Percentiles rank a stretch among this genome's conserved stretches.
Conservation (phyloP, 2,888 invertebrate species). For the Tachina fera region DNA sequence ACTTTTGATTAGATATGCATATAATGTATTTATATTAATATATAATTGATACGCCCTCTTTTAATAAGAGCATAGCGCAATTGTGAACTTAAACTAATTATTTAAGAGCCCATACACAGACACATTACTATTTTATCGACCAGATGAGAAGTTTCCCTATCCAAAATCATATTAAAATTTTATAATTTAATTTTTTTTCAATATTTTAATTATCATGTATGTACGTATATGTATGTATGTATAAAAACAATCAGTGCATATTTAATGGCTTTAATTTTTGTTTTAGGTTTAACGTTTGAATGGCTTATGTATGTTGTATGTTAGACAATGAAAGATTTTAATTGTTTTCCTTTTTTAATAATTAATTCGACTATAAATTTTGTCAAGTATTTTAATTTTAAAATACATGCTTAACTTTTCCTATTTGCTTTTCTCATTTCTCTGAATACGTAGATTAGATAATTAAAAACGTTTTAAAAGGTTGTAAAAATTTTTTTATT, state of each 20-base stretch:
- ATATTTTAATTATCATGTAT: background rate
- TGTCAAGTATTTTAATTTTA: background rate
- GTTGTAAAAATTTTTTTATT: background rate
- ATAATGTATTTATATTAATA: no score
- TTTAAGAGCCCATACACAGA: no score
- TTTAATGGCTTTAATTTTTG: background rate
- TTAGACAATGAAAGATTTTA: slow-evolving; percentile 3
- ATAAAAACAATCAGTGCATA: background rate
- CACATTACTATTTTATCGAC: no score
- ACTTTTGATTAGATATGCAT: no score
- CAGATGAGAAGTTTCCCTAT: no score
- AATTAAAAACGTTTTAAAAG: slow-evolving; percentile 12
- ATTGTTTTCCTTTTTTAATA: background rate
- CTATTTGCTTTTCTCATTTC: background rate
- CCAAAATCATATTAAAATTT: no score
- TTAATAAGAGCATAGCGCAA: no score
- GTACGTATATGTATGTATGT: background rate
- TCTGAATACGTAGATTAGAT: background rate
- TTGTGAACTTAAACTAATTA: no score
- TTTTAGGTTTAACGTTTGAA: background rate
- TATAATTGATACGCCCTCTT: no score
- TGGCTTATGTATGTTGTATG: background rate
- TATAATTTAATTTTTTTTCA: no score
- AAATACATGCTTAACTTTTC: background rate
- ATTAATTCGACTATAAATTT: background rate